Evolutionary conservation across 2,797 vertebrate genomes (phyloP).

Genomic region (Xenopus petersii): DNA sequence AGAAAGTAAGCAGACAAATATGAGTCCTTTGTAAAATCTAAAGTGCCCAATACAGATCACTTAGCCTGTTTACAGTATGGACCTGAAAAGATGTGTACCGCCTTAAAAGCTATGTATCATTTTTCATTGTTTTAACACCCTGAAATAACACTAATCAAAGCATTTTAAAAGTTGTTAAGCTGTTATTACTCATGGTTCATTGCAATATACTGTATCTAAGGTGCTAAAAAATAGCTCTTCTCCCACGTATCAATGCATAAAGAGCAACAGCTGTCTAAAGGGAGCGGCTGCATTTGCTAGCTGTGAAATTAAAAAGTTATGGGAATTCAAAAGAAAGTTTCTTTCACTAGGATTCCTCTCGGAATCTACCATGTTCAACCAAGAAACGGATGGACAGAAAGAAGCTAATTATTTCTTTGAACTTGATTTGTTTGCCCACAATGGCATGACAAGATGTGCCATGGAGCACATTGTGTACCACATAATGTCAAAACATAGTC

Average conservation of each 20-base stretch:
- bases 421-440: no score
- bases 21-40: no score
- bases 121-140: slow-evolving; percentile 32
- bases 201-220: neutral
- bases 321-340: slow-evolving; percentile 13
- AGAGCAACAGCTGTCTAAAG: slow-evolving; percentile 29
- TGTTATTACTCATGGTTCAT: neutral
- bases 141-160: slow-evolving; percentile 18
- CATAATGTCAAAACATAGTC: no score
- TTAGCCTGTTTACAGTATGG: no score
- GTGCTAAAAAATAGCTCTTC: slow-evolving; percentile 34
- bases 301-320: slow-evolving; percentile 13
- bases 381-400: neutral
- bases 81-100: no score
- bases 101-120: neutral
- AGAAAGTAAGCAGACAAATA: no score
- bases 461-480: no score
- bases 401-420: no score
- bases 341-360: slow-evolving; percentile 13
- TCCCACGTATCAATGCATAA: slow-evolving; percentile 21
- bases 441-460: no score
- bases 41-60: no score
- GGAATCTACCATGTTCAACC: slow-evolving; percentile 2
- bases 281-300: slow-evolving; percentile 29
- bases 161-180: slow-evolving; percentile 18